phyloP scores from a whole-genome alignment of 2,888 invertebrate genomes.

The Melanotus villosus region DNA sequence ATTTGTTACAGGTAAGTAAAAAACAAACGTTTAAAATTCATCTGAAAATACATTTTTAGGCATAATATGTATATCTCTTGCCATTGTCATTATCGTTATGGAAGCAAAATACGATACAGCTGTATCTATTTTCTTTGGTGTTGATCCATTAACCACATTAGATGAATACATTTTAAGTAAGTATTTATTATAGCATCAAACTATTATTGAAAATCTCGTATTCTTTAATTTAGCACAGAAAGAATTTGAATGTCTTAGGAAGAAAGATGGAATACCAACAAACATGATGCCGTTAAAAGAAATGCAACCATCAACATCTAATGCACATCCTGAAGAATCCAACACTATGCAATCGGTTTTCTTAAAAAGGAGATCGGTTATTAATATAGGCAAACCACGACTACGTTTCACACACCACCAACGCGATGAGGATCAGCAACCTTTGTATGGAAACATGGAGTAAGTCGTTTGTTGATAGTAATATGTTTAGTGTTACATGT shows the following conservation, averaged over 20 bases:
- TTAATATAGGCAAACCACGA: conserved; percentile 9
- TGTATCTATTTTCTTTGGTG: conserved; percentile 69
- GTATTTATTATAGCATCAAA: conserved; percentile 41
- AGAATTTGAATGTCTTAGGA: conserved; percentile 33
- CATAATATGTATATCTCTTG: conserved; percentile 67
- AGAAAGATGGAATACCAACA: conserved; percentile 19
- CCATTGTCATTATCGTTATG: conserved; percentile 66
- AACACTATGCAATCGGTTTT: conserved; percentile 31
- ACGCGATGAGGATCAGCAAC: conserved; percentile 41
- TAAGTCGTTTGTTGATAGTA: conserved; percentile 21
- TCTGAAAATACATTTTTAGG: conserved; percentile 63
- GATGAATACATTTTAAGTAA: conserved; percentile 70
- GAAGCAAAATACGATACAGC: conserved; percentile 68
- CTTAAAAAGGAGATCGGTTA: conserved; percentile 32
- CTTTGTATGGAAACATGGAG: conserved; percentile 45
- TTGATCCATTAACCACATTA: conserved; percentile 70
- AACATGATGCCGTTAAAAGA: conserved; percentile 15
- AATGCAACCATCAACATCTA: conserved; percentile 25
- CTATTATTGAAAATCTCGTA: neutral
- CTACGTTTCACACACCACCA: neutral
- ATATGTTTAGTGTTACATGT: neutral
- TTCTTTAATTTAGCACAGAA: conserved; percentile 23
- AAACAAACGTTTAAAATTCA: conserved; percentile 13
- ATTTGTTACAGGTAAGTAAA: conserved; percentile 66
- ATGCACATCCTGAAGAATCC: neutral